phyloP scores from a whole-genome alignment of 2,888 invertebrate species.

The Drosophila neonasuta region DNA sequence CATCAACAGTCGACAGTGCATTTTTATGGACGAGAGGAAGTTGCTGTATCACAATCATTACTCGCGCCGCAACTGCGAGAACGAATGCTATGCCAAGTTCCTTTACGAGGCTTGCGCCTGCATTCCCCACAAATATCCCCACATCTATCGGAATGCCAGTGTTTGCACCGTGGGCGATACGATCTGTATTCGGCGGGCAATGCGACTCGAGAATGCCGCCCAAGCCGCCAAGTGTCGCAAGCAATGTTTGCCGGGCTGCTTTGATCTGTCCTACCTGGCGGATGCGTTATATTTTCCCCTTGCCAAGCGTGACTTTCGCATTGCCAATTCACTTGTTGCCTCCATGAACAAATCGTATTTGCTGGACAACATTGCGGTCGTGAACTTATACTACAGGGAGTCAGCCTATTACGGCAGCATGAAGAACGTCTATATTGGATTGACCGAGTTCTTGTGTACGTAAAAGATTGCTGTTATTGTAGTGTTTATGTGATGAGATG shows the following conservation, averaged over 20 bases:
- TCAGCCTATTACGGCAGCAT: slow-evolving; percentile 88
- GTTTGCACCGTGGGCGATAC: slow-evolving; percentile 44
- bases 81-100: slow-evolving; percentile 84
- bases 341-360: slow-evolving; percentile 65
- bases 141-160: slow-evolving; percentile 85
- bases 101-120: slow-evolving; percentile 68
- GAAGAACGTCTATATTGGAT: slow-evolving; percentile 90
- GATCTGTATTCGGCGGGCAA: slow-evolving; percentile 52
- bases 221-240: slow-evolving; percentile 59
- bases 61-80: slow-evolving; percentile 76
- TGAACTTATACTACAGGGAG: slow-evolving; percentile 89
- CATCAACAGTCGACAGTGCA: slow-evolving; percentile 86
- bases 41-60: slow-evolving; percentile 85
- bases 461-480: not conserved
- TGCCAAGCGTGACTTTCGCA: slow-evolving; percentile 59
- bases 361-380: slow-evolving; percentile 86
- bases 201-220: slow-evolving; percentile 4
- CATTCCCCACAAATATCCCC: slow-evolving; percentile 78
- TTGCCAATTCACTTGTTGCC: slow-evolving; percentile 64
- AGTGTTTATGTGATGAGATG: too few species aligned
- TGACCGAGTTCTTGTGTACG: slow-evolving; percentile 92
- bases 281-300: slow-evolving; percentile 84
- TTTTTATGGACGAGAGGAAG: slow-evolving; percentile 87
- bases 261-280: slow-evolving; percentile 87
- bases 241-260: slow-evolving; percentile 88